Conservation (phyloP, 2,113 vertebrate genomes). For the Corydoras sp. region DNA sequence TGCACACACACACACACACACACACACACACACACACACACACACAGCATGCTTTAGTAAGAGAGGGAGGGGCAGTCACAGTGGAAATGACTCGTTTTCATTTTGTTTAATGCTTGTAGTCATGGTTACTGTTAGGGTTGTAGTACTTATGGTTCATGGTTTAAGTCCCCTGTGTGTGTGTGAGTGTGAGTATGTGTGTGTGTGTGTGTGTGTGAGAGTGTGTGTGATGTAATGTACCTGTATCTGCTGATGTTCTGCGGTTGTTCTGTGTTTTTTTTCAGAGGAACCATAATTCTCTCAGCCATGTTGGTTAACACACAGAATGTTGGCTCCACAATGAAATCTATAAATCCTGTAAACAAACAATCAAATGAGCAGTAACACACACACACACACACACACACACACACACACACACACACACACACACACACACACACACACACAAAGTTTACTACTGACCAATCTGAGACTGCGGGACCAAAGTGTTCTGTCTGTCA, state of each 20-base stretch:
- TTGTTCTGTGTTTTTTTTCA: constrained; percentile 70
- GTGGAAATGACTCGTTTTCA: too few relatives aligned
- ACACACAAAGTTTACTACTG: constrained; percentile 31
- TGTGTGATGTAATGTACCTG: constrained; percentile 51
- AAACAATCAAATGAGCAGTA: not conserved
- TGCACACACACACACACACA: constrained; percentile 27
- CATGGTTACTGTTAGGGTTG: too few relatives aligned
- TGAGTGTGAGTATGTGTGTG: constrained; percentile 8
- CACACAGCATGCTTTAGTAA: too few relatives aligned
- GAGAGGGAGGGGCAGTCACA: too few relatives aligned
- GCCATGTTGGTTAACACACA: constrained; percentile 87
- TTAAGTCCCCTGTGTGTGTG: not conserved
- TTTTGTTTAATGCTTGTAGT: too few relatives aligned
- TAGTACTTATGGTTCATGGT: too few relatives aligned
- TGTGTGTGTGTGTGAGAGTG: constrained; percentile 2
- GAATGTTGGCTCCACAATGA: constrained; percentile 92
- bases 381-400: too few relatives aligned
- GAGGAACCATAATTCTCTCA: constrained; percentile 83
- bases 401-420: too few relatives aligned
- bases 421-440: too few relatives aligned
- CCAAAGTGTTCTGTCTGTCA: constrained; percentile 80
- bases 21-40: too few relatives aligned
- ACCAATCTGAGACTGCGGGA: constrained; percentile 89
- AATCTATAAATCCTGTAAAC: constrained; percentile 84
- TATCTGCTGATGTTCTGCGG: constrained; percentile 64